phyloP scores from a whole-genome alignment of 2,888 invertebrate genomes.

The Drosophila cracens region DNA sequence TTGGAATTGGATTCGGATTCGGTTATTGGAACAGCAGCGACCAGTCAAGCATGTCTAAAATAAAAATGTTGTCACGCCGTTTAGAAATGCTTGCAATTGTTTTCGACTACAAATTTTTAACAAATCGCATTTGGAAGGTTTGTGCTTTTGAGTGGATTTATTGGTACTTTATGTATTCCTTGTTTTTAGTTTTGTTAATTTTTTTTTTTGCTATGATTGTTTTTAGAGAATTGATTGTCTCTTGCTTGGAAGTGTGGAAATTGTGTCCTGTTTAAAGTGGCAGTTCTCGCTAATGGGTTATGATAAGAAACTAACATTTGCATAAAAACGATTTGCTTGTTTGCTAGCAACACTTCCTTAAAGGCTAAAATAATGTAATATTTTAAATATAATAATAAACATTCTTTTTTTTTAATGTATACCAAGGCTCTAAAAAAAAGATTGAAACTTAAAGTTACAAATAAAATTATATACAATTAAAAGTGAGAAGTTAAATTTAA shows the following conservation, averaged over 20 bases:
- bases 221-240: constrained; percentile 1
- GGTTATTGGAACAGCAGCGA: constrained; percentile 57
- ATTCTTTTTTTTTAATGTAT: not conserved
- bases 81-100: constrained; percentile 55
- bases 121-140: constrained; percentile 73
- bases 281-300: constrained; percentile 30
- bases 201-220: not conserved
- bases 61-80: constrained; percentile 62
- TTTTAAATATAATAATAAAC: not conserved
- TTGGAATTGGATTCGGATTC: constrained; percentile 32
- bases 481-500: not conserved
- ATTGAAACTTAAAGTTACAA: not conserved
- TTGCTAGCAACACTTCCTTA: not conserved
- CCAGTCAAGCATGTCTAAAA: constrained; percentile 59
- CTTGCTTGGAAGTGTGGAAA: constrained; percentile 21
- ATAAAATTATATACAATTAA: not conserved
- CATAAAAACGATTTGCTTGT: not conserved
- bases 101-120: constrained; percentile 69
- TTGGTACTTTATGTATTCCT: constrained; percentile 26
- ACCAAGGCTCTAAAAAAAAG: not conserved
- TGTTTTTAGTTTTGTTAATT: constrained; percentile 9
- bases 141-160: constrained; percentile 34
- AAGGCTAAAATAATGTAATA: not conserved
- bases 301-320: constrained; percentile 18
- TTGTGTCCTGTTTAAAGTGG: constrained; percentile 31